Evolutionary conservation across 2,888 invertebrate genomes (phyloP).

Genomic region (Axea sp.): DNA sequence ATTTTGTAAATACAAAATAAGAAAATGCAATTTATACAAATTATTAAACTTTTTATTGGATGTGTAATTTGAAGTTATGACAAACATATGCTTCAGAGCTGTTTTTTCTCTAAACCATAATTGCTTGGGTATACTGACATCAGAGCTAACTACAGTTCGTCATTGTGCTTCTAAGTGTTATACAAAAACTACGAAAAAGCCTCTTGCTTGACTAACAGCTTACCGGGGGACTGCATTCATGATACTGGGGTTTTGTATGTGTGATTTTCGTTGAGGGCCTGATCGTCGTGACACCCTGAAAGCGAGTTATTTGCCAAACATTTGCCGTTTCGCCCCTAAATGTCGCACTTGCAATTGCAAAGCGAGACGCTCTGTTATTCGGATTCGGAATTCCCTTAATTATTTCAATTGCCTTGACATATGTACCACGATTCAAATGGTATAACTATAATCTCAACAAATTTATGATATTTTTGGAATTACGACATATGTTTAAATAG

Average conservation of each 20-base stretch:
- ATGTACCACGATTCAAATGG: conserved; percentile 23
- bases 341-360: conserved; percentile 24
- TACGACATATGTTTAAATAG: conserved; percentile 47
- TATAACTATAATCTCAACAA: conserved; percentile 38
- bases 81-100: too few species aligned
- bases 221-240: conserved; percentile 70
- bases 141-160: conserved; percentile 68
- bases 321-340: conserved; percentile 64
- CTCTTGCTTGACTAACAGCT: conserved; percentile 70
- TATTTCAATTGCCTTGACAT: conserved; percentile 50
- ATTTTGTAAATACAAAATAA: too few species aligned
- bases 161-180: conserved; percentile 71
- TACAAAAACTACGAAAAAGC: conserved; percentile 68
- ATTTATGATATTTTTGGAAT: conserved; percentile 52
- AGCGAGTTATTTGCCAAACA: conserved; percentile 74
- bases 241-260: conserved; percentile 36
- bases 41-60: too few species aligned
- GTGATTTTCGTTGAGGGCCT: conserved; percentile 67
- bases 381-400: conserved; percentile 42
- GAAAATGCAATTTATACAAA: too few species aligned
- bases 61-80: neutral
- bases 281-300: conserved; percentile 66
- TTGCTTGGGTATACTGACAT: conserved; percentile 36
- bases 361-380: conserved; percentile 9
- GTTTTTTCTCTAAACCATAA: conserved; percentile 8